Base-by-base conservation (phyloP, 2,113 vertebrate species). In the Triplophysa dalaica region DNA sequence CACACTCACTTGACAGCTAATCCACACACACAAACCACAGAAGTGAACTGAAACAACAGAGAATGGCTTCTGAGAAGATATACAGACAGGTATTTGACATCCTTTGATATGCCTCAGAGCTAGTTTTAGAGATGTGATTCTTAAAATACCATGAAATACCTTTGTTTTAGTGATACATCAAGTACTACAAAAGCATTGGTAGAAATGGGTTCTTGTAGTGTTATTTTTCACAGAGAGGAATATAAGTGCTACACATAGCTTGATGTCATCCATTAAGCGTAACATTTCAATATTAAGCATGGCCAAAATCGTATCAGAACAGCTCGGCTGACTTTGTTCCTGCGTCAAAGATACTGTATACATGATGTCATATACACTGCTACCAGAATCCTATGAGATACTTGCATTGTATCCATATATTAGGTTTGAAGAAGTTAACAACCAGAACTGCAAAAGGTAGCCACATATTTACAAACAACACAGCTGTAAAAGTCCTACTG, bases 11-110 rank as follows among this genome's bases (percentile, higher is more conserved):
- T 14, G 43, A 41, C 58, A 50, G 75, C 21, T 3, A 64, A 61
- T 66, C 61, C 84, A 11, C 87, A 86, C 87, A 61, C 69, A 24
- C 19, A 22, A 22, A 43, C 43, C 33, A 12, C 9, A 66, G 17
- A 72, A 72, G 67, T 58, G n/a, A 41, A 33, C 56, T 48, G 69
- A n/a, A 68, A 81, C 45, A 64, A 78, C 62, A 21, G 38, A 24
- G 2, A 70, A 78, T 84, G 76, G 79, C 70, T 78, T 84, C 68
- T 75, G 22, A 74, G 38, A 75, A 33, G 50, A 26, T 45, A 63
- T 24, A 7, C 16, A 54, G 16, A 54, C 26, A 29, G 14, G 14
- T 4, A 19, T 21, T 58, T 58, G 54, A 58, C n/a, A 58, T 58
- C 19, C n/a, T 58, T 5, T 73, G 56, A 45, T 43, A 63, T 74